Percentiles rank a stretch among this genome's conserved stretches.
Evolutionary conservation across 1,140 invertebrate species (phyloP).

Genomic region (Cepaea nemoralis): DNA sequence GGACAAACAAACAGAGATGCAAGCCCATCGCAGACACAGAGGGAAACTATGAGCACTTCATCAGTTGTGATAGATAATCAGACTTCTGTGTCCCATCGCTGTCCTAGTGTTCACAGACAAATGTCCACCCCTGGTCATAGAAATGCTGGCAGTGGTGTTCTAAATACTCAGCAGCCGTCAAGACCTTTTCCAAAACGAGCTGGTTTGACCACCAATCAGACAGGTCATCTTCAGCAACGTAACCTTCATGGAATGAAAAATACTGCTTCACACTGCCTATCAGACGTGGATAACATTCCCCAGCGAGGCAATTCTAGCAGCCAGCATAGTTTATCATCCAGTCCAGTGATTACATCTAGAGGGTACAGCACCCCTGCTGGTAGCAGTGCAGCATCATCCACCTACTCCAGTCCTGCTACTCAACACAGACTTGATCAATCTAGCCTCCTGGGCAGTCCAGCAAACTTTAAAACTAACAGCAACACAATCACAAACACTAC

Average conservation of each 20-base stretch:
- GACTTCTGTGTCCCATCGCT: not conserved
- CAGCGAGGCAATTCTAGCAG: not conserved
- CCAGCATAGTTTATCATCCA: not conserved
- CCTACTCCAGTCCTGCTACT: not conserved
- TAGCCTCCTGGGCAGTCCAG: not conserved
- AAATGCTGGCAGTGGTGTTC: not conserved
- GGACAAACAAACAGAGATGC: slow-evolving; percentile 11
- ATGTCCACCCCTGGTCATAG: slow-evolving; percentile 3
- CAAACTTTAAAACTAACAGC: not conserved
- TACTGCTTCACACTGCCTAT: not conserved
- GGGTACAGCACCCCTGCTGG: not conserved
- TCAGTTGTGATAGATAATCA: not conserved
- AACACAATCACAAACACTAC: not conserved
- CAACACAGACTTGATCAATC: not conserved
- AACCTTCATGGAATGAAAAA: not conserved
- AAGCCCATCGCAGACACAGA: not conserved
- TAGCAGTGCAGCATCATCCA: not conserved
- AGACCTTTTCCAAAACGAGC: slow-evolving; percentile 7
- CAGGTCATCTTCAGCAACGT: slow-evolving; percentile 35
- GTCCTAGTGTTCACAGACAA: slow-evolving; percentile 6
- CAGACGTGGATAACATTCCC: not conserved
- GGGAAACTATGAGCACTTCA: not conserved
- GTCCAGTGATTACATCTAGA: not conserved
- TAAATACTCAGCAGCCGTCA: not conserved
- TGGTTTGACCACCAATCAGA: slow-evolving; percentile 26